Base-by-base conservation (phyloP, 1,140 invertebrate genomes). In the Drosophila guanche region DNA sequence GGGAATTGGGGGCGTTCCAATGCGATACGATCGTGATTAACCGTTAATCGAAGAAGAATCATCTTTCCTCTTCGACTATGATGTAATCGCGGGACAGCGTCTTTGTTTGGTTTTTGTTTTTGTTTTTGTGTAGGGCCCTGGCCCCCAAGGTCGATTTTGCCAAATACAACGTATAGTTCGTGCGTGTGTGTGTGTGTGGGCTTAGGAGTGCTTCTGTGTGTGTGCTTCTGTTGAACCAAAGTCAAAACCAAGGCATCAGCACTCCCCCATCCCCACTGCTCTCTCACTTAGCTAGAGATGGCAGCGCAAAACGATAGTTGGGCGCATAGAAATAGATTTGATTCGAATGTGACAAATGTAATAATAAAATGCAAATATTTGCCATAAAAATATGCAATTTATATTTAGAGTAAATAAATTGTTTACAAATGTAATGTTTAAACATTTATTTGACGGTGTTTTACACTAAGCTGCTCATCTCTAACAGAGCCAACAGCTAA, bases 231-330 rank as follows among this genome's bases (percentile, higher is more conserved):
- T 67, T 23, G 33, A 66, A 50, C 63, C 66, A 75, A 80, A 86
- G 81, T 86, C 68, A 86, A 86, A 86, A 81, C 73, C 81, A 74
- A 86, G 83, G 77, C 62, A 58, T 56, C 42, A 41, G 40, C 22
- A 53, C 40, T 45, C 33, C 29, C 25, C 53, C 14, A 22, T 16
- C 47, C 14, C 6, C 16, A 4, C 16, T 20, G 0, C 16, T 20
- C 16, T 22, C 37, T 10, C 27, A 1, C n/a, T 45, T 45, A 10
- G 27, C 41, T 23, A 12, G 33, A 12, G 33, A 37, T 37, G 33
- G 10, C 4, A 12, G 4, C 10, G 12, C 4, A 12, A 12, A 12
- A 12, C 33, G 33, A 37, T 37, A 12, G 0, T 12, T 20, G 16
- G 16, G 16, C 16, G 16, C n/a, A n/a, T n/a, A n/a, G n/a, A n/a